Evolutionary conservation across 2,113 vertebrate species (phyloP), one percentile per base, ranked within the genome.

Genomic region (Brevimyrus niger): DNA sequence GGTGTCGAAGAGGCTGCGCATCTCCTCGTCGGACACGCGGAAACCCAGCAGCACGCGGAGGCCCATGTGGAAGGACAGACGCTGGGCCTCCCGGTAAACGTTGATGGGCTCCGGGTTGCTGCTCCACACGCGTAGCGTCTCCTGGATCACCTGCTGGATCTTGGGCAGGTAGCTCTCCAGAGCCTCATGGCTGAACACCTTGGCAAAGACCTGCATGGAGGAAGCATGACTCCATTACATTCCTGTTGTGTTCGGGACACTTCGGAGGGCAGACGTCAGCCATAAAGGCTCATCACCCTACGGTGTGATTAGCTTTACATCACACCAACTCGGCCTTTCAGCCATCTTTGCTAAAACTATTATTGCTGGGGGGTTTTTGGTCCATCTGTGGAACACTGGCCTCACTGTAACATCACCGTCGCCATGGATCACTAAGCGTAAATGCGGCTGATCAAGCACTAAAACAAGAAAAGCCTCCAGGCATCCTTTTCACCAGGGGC

Each of bases 141-240:
- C 98, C 93, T 99, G 98, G 93, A 99, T 98, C 89, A 99, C 98
- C 94, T 96, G 95, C 93, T 97, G 98, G 93, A 99, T 99, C 94
- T 99, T 99, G 10, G 98, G 98, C 1, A 99, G 96, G 90, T 99
- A 99, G 31, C 96, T 97, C 93, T 98, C 97, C 94, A 99, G 92
- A 0, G 98, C 98, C 83, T 99, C 98, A 0, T 99, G 98, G 93
- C 98, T 99, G 95, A 99, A 99, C 89, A 99, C 97, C 94, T 98
- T 99, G 89, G 98, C 98, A 93, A 99, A 98, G 48, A 99, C 97
- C 98, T 99, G 19, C 0, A 0, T 69, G n/a, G 87, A 4, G 23
- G 76, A 1, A 4, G 91, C 89, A 44, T n/a, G 38, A 76, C 31
- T 27, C 38, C 48, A 35, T 50, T 31, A 86, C 47, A 15, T 50